Base-by-base conservation (phyloP, 2,113 vertebrate species). In the Datnioides undecimradiatus region DNA sequence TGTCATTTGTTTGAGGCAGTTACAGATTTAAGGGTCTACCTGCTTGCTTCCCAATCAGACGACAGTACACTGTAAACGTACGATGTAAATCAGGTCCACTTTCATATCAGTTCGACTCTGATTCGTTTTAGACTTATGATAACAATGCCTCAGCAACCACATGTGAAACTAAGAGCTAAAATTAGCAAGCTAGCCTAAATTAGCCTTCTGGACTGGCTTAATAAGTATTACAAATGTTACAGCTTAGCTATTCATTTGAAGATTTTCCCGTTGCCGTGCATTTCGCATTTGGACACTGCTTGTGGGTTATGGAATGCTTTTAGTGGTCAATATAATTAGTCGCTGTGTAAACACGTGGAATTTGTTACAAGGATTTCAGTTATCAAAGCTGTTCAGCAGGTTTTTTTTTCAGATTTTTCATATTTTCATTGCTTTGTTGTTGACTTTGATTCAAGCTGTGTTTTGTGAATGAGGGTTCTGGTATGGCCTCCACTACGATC, bases 281-380 rank as follows among this genome's bases (percentile, higher is more conserved):
- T 74, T 68, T 73, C n/a, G 59, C 45, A 63, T 75, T 81, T 79
- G 64, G 48, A 68, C 55, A 62, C 41, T 27, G 48, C 36, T 81
- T 72, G 74, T 51, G 64, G 66, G 46, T 52, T 19, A 78, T 38
- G 51, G 72, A 86, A 79, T 65, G 73, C 62, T 83, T 87, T 84
- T 75, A 78, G 79, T 59, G 71, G 82, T 73, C 46, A 46, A 79
- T 77, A 62, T 76, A 82, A 87, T 82, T 85, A 79, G 59, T 58
- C 40, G 34, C 64, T 83, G 70, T n/a, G 57, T 88, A 79, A 88
- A 87, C 77, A 87, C 62, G 29, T 79, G 51, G 72, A 60, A 68
- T 77, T 77, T 86, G 66, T 73, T 79, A 55, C 59, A 65, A 13
- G 57, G 55, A 55, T 66, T 83, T 66, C 27, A 78, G 49, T 75